Evolutionary conservation across 35 echinoderm and acorn worm genomes (phyloP), one percentile per base, ranked within the genome.

Genomic region (Lytechinus pictus): DNA sequence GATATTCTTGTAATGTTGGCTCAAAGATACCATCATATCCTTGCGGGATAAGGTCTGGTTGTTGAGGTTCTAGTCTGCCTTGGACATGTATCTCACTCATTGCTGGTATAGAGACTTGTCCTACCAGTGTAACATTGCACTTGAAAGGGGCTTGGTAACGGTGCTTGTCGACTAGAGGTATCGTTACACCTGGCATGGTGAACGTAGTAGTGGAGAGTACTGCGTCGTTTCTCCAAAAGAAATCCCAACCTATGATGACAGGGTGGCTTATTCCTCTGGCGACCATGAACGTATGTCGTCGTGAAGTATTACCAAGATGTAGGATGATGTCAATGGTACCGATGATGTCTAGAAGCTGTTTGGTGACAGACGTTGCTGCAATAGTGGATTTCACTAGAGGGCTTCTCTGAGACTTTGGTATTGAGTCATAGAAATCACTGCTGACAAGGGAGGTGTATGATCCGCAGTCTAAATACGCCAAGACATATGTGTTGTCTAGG

Each of bases 231-330:
- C 72, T 52, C 33, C 33, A 44, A 16, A 95, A 53, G 94, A 95
- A 95, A 95, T 95, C 94, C 71, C 94, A 86, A 86, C 94, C 94
- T 27, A 95, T 21, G 72, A 95, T 79, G 6, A 79, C 28, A 29
- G 94, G 71, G 61, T 95, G 94, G 16, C 44, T 95, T 29, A 86
- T 86, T 27, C 72, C 72, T 87, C 94, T 95, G 29, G 86, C 94
- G 1, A 95, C 72, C n/a, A 86, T 51, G 86, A 95, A 79, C 16
- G 19, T 27, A 52, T 95, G 94, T 86, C 51, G 86, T 13, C 71
- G 10, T 52, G 94, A 24, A 86, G 33, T 79, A 53, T 56, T 51
- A 6, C 94, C 94, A 54, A 95, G 53, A n/a, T 72, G 61, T 61
- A 95, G 11, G 29, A 29, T 95, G 10, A 52, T 19, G 16, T 9